Conservation (phyloP, 2,797 vertebrate genomes). For the Hippopotamyrus pictus region DNA sequence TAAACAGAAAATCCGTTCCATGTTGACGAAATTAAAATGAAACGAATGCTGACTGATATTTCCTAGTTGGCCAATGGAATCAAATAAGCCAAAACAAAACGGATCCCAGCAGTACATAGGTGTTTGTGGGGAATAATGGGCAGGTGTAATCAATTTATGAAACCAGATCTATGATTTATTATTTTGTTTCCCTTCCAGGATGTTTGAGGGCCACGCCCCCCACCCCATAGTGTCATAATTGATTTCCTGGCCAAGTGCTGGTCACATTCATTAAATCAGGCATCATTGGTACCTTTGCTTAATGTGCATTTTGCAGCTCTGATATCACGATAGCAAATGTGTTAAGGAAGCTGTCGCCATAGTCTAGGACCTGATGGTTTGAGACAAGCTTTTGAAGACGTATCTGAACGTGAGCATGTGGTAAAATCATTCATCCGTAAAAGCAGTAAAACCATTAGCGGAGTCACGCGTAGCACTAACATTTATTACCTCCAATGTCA, state of each 20-base stretch:
- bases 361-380: neutral
- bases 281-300: neutral
- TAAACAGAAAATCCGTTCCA: neutral
- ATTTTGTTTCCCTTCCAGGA: neutral
- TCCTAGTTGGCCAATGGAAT: neutral
- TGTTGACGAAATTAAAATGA: neutral
- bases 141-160: neutral
- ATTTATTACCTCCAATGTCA: neutral
- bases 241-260: neutral
- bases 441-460: neutral
- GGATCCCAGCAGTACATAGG: neutral
- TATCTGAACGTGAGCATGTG: constrained; percentile 1
- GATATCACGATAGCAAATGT: neutral
- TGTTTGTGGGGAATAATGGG: neutral
- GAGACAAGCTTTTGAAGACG: neutral
- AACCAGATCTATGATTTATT: neutral
- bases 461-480: neutral
- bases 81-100: neutral
- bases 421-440: neutral
- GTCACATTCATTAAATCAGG: neutral
- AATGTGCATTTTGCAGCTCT: neutral
- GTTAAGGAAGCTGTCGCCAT: neutral
- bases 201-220: neutral
- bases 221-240: neutral
- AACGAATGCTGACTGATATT: neutral